Percentiles rank a stretch among this genome's conserved stretches.
Conservation (phyloP, 2,888 invertebrate species). For the Stenchaetothrips biformis region DNA sequence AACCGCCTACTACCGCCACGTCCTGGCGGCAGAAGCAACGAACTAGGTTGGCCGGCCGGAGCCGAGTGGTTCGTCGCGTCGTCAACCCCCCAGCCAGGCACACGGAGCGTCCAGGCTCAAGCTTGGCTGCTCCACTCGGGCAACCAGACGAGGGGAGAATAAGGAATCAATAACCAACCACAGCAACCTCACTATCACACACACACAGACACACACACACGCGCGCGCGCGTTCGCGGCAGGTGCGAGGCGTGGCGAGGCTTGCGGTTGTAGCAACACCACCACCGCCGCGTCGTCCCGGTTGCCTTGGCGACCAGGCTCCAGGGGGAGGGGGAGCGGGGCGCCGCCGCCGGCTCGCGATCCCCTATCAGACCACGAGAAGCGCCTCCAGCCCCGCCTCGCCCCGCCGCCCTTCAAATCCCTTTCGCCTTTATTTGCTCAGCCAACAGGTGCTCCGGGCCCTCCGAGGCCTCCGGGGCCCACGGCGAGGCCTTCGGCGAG, state of each 20-base stretch:
- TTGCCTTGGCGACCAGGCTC: not conserved
- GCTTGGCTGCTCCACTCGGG: no score
- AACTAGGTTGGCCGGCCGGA: no score
- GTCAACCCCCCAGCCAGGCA: not conserved
- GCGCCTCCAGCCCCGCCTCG: not conserved
- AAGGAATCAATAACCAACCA: not conserved
- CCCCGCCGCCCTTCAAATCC: not conserved
- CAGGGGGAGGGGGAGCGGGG: not conserved
- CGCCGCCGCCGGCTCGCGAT: not conserved
- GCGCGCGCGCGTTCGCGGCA: not conserved
- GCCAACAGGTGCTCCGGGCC: not conserved
- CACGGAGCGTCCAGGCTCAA: not conserved
- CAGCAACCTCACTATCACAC: not conserved
- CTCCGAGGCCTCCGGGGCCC: not conserved
- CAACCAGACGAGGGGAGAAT: not conserved
- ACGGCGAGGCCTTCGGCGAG: no score
- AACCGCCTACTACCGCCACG: not conserved
- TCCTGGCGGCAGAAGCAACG: no score
- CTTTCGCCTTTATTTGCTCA: not conserved
- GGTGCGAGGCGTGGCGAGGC: not conserved
- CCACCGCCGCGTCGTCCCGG: not conserved
- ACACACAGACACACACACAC: not conserved
- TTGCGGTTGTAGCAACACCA: not conserved
- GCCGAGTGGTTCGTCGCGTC: not conserved
- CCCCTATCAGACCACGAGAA: not conserved